Conservation (phyloP, 1,140 invertebrate species). For the Medauroidea extradentata region DNA sequence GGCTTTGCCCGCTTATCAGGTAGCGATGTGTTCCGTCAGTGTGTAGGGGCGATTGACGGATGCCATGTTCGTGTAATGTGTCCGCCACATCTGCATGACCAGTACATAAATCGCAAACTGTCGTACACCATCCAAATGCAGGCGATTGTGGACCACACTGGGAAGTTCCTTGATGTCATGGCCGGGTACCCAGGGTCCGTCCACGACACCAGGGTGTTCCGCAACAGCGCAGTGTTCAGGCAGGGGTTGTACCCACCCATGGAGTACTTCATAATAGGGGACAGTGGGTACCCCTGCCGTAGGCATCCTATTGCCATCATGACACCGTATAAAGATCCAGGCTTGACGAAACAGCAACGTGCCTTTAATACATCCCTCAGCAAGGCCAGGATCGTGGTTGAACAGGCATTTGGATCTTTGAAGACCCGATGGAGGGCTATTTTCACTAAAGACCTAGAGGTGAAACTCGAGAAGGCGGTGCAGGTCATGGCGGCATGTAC, state of each 20-base stretch:
- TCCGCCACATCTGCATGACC: neutral
- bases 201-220: slow-evolving; percentile 15
- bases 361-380: too few relatives aligned
- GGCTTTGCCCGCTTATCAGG: too few relatives aligned
- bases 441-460: too few relatives aligned
- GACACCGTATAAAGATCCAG: too few relatives aligned
- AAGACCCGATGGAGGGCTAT: too few relatives aligned
- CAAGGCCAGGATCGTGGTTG: too few relatives aligned
- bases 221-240: slow-evolving; percentile 2
- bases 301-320: too few relatives aligned
- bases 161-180: slow-evolving; percentile 14
- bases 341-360: too few relatives aligned
- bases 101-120: neutral
- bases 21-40: too few relatives aligned
- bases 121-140: slow-evolving; percentile 8
- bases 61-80: neutral
- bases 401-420: too few relatives aligned
- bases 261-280: slow-evolving; percentile 2
- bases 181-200: slow-evolving; percentile 14
- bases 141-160: slow-evolving; percentile 9
- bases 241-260: neutral
- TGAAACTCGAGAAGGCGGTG: too few relatives aligned
- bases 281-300: slow-evolving; percentile 12
- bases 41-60: neutral
- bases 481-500: too few relatives aligned